phyloP scores from a whole-genome alignment of 2,113 vertebrate genomes.

The Meriones unguiculatus region DNA sequence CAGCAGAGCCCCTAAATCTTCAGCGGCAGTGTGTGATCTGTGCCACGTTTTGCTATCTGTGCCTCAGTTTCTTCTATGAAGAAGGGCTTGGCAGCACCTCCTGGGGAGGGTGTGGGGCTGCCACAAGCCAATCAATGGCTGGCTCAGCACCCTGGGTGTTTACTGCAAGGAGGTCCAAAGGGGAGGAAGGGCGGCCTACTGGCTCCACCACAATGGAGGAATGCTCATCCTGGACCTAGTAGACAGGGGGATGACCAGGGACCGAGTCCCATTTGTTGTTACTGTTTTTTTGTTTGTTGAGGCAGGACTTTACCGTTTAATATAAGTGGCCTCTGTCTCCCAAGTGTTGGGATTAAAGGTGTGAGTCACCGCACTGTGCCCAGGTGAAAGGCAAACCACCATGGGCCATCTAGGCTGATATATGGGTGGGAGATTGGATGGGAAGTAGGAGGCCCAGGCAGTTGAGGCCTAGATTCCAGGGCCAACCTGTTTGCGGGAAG shows the following conservation, averaged over 20 bases:
- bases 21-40: neutral
- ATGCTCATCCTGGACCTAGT: neutral
- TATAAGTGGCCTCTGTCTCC: neutral
- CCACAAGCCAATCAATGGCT: neutral
- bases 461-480: neutral
- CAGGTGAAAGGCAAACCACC: neutral
- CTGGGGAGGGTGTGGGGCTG: neutral
- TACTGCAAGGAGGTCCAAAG: neutral
- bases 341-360: neutral
- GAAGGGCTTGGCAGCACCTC: neutral
- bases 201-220: neutral
- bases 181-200: neutral
- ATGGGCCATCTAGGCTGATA: neutral
- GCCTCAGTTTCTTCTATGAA: neutral
- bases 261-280: neutral
- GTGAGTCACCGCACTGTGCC: too few species aligned
- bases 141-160: neutral
- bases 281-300: neutral
- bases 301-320: neutral
- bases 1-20: neutral
- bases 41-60: neutral
- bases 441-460: neutral
- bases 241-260: neutral
- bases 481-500: neutral
- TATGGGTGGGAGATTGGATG: neutral